Evolutionary conservation across 1,140 invertebrate species (phyloP).

Genomic region (Papilio aristodemus): DNA sequence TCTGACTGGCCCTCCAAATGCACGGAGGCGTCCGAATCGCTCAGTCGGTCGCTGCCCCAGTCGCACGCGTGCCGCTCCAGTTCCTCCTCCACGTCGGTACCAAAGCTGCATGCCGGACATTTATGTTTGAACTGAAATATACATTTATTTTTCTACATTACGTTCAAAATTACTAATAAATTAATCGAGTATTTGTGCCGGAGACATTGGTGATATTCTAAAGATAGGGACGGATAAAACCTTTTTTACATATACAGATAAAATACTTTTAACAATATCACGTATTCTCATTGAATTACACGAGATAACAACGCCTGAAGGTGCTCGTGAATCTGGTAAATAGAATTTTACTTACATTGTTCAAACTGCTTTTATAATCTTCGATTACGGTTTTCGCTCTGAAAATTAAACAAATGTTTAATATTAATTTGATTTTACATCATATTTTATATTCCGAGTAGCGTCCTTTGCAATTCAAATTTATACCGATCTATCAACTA

Average conservation of each 20-base stretch:
- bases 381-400: slow-evolving; percentile 61
- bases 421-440: background rate
- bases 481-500: too few species aligned
- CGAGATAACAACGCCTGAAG: background rate
- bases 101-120: slow-evolving; percentile 46
- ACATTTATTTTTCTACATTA: background rate
- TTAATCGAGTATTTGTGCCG: too few species aligned
- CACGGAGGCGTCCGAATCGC: slow-evolving; percentile 50
- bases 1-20: slow-evolving; percentile 42
- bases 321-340: background rate
- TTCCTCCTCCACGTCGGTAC: slow-evolving; percentile 44
- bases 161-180: too few species aligned
- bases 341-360: slow-evolving; percentile 34
- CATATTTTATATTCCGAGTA: too few species aligned
- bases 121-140: slow-evolving; percentile 38
- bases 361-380: slow-evolving; percentile 43
- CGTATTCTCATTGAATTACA: too few species aligned
- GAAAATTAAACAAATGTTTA: slow-evolving; percentile 41
- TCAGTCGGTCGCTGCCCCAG: slow-evolving; percentile 25
- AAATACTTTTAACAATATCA: too few species aligned
- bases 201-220: too few species aligned
- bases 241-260: too few species aligned
- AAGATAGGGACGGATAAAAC: too few species aligned
- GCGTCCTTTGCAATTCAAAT: too few species aligned
- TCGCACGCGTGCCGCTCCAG: slow-evolving; percentile 43